Conservation (phyloP, 2,888 invertebrate genomes). For the Lydus trimaculatus region DNA sequence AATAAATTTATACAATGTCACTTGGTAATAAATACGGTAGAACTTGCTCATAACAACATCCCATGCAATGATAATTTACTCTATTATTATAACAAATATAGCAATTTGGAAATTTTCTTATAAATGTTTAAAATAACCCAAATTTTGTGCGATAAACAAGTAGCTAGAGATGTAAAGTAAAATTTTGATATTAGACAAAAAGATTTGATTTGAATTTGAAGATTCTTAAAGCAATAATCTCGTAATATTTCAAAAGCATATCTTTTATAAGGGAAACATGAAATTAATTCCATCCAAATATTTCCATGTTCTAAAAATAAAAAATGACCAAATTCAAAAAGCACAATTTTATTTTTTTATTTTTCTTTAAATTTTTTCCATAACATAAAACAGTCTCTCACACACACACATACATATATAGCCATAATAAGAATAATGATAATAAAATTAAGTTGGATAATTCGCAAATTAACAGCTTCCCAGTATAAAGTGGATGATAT, state of each 20-base stretch:
- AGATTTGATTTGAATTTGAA: no score
- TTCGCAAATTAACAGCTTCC: conserved; percentile 32
- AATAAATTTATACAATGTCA: neutral
- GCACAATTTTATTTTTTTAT: conserved; percentile 11
- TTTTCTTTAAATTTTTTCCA: conserved; percentile 7
- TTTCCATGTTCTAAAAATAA: conserved; percentile 25
- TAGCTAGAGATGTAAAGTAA: no score
- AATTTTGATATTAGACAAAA: no score
- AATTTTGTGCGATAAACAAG: no score
- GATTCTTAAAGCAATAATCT: no score
- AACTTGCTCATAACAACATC: neutral
- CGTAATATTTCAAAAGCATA: neutral
- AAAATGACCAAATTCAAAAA: conserved; percentile 17
- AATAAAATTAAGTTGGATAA: conserved; percentile 21
- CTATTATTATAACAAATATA: no score
- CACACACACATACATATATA: conserved; percentile 1
- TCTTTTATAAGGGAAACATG: neutral
- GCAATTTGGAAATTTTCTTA: no score
- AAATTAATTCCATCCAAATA: neutral
- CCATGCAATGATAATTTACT: no score
- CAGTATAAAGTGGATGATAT: conserved; percentile 1
- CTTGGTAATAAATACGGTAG: neutral
- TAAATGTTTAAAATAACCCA: no score
- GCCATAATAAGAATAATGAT: conserved; percentile 11
- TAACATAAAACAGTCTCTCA: conserved; percentile 14